Evolutionary conservation across 2,113 vertebrate genomes (phyloP), one percentile per base, ranked within the genome.

Genomic region (Nipponia nippon): DNA sequence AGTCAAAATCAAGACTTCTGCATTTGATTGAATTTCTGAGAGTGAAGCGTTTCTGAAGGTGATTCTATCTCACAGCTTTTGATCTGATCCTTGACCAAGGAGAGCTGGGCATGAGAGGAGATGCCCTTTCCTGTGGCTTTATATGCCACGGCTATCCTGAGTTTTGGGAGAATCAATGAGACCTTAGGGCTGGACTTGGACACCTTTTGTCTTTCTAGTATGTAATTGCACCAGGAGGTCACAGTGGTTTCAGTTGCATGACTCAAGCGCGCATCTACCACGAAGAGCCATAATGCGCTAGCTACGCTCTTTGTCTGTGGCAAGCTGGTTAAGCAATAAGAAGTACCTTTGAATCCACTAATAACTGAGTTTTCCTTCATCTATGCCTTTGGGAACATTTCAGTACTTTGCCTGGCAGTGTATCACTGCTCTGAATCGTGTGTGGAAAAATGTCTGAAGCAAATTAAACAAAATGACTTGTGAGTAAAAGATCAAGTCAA

Each of bases 401-500:
- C 87, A 88, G 84, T 95, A 47, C 87, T 97, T 91, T 91, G 91
- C 70, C 91, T 97, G 94, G 94, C 87, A 87, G 81, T 83, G 69
- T 89, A 79, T 91, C 66, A 11, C 70, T 89, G 0, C 84, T 95
- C 62, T 70, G 91, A 96, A 83, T 86, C 2, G 53, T 81, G 75
- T 86, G 82, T 76, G 67, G 77, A 88, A 80, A 85, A 94, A 75
- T 25, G 58, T 94, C 85, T 95, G 92, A 91, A 94, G 70, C 56
- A 83, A 77, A 91, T 96, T 34, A 94, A 96, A 89, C 61, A 66
- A 76, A 92, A 75, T 94, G 77, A 92, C 77, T 94, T 94, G 52
- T 56, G 66, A 83, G 89, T 90, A 92, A 94, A 97, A 92, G 93
- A 93, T 93, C 86, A 88, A 71, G 79, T 96, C 94, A 97, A 95